A percentile compares a stretch with the other conserved stretches of the same genome.
phyloP scores from a whole-genome alignment of 35 echinoderm and acorn worm species.

The Hemicentrotus pulcherrimus region DNA sequence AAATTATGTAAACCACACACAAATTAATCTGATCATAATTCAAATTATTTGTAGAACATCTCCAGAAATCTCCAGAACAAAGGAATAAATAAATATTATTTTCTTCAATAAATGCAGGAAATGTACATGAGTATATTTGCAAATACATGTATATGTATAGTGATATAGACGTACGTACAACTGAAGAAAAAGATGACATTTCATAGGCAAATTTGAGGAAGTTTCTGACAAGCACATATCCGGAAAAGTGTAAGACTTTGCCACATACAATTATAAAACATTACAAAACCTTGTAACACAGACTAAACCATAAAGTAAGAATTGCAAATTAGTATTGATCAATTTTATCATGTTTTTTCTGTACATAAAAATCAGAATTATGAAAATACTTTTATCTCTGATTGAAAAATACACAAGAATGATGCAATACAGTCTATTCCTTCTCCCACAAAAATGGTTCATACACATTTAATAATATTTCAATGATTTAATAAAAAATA shows the following conservation, averaged over 20 bases:
- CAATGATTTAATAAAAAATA: not conserved
- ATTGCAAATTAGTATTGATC: not conserved
- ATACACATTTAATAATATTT: not conserved
- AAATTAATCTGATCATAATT: too few relatives aligned
- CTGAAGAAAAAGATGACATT: not conserved
- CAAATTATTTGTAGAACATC: too few relatives aligned
- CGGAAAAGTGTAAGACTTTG: not conserved
- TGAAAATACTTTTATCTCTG: not conserved
- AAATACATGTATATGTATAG: not conserved
- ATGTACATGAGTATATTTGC: too few relatives aligned
- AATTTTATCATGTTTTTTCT: not conserved
- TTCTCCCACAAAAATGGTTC: too few relatives aligned
- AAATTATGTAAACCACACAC: too few relatives aligned
- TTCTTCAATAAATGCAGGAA: too few relatives aligned
- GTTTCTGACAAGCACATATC: not conserved
- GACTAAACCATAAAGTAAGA: not conserved
- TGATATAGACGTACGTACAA: not conserved
- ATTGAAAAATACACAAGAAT: not conserved
- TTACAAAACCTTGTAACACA: not conserved
- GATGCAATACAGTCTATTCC: not conserved
- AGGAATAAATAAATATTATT: too few relatives aligned
- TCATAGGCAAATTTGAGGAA: not conserved
- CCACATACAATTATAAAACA: not conserved
- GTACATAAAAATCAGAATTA: not conserved
- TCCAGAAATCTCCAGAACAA: too few relatives aligned